Conservation (phyloP, 2,888 invertebrate genomes). For the Drosophila cognata region DNA sequence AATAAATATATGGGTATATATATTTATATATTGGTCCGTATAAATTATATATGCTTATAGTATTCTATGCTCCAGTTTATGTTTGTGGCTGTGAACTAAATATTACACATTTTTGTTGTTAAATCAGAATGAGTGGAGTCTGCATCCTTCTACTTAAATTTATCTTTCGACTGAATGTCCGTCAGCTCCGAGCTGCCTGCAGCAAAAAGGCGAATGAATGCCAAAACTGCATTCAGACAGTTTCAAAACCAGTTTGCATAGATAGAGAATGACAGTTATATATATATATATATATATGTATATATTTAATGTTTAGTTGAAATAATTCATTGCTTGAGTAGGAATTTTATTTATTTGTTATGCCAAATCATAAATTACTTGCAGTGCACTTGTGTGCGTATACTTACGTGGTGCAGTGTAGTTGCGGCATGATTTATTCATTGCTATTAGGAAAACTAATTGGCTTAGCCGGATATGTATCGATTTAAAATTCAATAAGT, state of each 20-base stretch:
- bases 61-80: background rate
- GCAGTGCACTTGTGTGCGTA: slow-evolving; percentile 4
- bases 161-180: background rate
- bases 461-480: slow-evolving; percentile 65
- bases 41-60: background rate
- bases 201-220: background rate
- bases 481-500: slow-evolving; percentile 73
- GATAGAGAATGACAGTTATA: background rate
- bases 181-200: background rate
- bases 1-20: background rate
- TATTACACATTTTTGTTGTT: background rate
- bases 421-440: slow-evolving; percentile 65
- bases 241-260: slow-evolving; percentile 1
- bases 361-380: background rate
- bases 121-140: background rate
- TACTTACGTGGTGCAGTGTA: slow-evolving; percentile 7
- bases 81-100: background rate
- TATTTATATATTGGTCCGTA: background rate
- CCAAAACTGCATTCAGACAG: background rate
- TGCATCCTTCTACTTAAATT: background rate
- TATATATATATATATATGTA: background rate
- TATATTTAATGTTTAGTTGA: background rate
- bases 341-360: slow-evolving; percentile 1
- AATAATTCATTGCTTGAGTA: slow-evolving; percentile 29
- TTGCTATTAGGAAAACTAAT: slow-evolving; percentile 66